Evolutionary conservation across 2,113 vertebrate species (phyloP).

Genomic region (Nothoprocta perdicaria): DNA sequence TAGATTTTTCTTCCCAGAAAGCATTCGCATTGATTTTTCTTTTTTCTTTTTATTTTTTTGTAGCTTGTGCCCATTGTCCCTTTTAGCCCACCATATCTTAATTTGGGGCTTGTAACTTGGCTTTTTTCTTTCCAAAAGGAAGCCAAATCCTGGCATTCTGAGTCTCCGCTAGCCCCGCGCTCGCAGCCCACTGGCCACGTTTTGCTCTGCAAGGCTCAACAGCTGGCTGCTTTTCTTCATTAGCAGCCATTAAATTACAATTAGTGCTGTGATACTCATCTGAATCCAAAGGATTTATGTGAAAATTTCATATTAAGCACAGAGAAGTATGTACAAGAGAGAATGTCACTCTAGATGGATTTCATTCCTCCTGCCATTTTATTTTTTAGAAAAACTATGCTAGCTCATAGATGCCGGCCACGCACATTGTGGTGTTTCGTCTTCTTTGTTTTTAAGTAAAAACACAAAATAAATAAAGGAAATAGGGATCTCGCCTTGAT

Average conservation of each 20-base stretch:
- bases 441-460: background rate
- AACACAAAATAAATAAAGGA: background rate
- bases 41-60: background rate
- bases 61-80: background rate
- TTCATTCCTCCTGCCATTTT: background rate
- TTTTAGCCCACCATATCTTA: rapidly evolving
- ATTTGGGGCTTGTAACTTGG: background rate
- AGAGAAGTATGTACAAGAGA: background rate
- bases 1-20: background rate
- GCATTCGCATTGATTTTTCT: background rate
- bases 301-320: background rate
- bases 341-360: background rate
- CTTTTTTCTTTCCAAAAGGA: background rate
- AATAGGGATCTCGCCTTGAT: background rate
- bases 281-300: rapidly evolving
- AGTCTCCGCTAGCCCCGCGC: background rate
- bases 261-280: background rate
- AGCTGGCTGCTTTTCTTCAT: background rate
- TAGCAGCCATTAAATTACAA: background rate
- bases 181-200: background rate
- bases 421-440: background rate
- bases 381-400: rapidly evolving
- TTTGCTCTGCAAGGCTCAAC: background rate
- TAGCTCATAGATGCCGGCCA: background rate
- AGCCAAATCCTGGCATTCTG: background rate